phyloP scores from a whole-genome alignment of 2,113 vertebrate species.

The Artemisiospiza belli region DNA sequence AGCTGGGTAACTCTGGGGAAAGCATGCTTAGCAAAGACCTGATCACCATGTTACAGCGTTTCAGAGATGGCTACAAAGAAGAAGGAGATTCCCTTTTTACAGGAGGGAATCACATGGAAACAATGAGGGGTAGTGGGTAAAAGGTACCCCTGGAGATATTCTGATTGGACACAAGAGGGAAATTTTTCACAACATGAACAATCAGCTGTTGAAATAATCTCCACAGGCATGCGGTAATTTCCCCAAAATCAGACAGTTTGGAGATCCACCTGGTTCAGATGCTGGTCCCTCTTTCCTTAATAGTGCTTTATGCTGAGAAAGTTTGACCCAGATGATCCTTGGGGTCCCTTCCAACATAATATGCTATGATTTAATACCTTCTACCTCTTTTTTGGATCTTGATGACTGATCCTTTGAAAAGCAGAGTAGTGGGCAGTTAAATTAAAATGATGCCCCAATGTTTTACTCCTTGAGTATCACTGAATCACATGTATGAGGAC shows the following conservation, averaged over 20 bases:
- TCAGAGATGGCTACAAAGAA: background rate
- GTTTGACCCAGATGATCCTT: background rate
- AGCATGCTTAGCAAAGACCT: background rate
- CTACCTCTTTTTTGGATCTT: background rate
- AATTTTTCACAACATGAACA: background rate
- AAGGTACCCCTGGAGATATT: background rate
- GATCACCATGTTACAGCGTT: background rate
- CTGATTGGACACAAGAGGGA: background rate
- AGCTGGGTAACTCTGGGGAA: background rate
- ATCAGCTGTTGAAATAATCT: background rate
- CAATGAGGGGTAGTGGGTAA: background rate
- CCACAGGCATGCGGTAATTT: background rate
- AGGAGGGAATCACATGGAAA: background rate
- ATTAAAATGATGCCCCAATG: background rate
- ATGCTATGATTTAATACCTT: background rate
- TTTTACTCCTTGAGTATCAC: background rate
- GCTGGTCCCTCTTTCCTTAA: background rate
- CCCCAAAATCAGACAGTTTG: fast-evolving
- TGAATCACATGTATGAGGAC: background rate
- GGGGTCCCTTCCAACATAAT: background rate
- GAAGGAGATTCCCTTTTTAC: background rate
- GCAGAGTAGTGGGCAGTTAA: background rate
- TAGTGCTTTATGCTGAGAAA: background rate
- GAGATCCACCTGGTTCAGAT: background rate
- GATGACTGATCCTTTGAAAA: background rate